Base-by-base conservation (phyloP, 2,113 vertebrate genomes). In the Eira barbara region DNA sequence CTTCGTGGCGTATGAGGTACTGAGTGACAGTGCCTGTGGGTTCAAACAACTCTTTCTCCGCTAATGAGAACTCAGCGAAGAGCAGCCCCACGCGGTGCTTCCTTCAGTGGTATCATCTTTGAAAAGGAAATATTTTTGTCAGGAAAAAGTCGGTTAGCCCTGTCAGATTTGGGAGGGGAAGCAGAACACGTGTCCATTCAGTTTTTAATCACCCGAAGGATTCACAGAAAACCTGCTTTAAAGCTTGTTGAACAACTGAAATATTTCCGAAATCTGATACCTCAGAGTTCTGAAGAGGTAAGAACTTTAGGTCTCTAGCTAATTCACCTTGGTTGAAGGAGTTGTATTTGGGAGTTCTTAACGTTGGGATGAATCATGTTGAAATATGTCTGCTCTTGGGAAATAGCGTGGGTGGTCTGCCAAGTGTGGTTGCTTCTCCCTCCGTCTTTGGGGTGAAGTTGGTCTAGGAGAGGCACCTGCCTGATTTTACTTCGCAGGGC, bases 1-100 rank as follows among this genome's bases (percentile, higher is more conserved):
- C 39, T 1, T 31, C 4, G 15, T 84, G 39, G 34, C 15, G 0
- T 29, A 0, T 3, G 67, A 67, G 39, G 5, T 8, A 7, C 25
- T 42, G 23, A n/a, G 7, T 13, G 71, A 67, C 47, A 59, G 0
- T 47, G 3, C n/a, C n/a, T n/a, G 23, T 29, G 73, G 63, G 10
- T 42, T 76, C 52, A 57, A 31, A 34, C 4, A 59, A 0, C 7
- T 59, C 47, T 94, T 65, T 69, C 42, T 11, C 14, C 59, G 3
- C 0, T 9, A 1, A 18, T 34, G 69, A 73, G 55, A 49, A 13
- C 74, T 71, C 36, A 14, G 18, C 0, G 34, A 78, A 25, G 59
- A 69, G 5, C 69, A 63, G 0, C 14, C 45, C 52, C 25, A 34
- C 13, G 3, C 9, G 11, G 8, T 34, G 12, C 45, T 71, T 42